Conservation (phyloP, 2,888 invertebrate species). For the Scotopteryx bipunctaria region DNA sequence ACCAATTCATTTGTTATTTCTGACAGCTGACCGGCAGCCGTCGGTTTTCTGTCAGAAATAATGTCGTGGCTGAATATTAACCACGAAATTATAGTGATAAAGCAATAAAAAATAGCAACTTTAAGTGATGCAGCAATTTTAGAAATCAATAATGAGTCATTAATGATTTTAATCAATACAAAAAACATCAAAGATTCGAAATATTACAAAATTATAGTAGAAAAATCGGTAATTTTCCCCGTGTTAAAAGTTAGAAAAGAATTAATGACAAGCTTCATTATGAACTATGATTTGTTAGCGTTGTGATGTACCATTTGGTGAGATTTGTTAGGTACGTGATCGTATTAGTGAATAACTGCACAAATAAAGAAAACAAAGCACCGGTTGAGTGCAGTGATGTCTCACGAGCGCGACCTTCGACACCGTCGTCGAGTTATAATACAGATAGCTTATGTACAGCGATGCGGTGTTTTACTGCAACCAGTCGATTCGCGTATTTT, state of each 20-base stretch:
- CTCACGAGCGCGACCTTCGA: slow-evolving; percentile 41
- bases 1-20: neutral
- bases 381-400: slow-evolving; percentile 48
- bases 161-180: slow-evolving; percentile 9
- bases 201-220: slow-evolving; percentile 15
- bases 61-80: neutral
- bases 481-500: slow-evolving; percentile 15
- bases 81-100: slow-evolving; percentile 14
- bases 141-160: neutral
- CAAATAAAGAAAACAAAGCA: slow-evolving; percentile 62
- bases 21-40: slow-evolving; percentile 10
- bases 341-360: slow-evolving; percentile 47
- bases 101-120: slow-evolving; percentile 3
- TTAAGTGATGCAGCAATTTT: slow-evolving; percentile 2
- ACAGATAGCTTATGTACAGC: slow-evolving; percentile 55
- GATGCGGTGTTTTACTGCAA: slow-evolving; percentile 23
- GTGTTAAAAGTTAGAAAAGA: slow-evolving; percentile 44
- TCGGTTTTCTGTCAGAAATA: too few relatives aligned
- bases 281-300: slow-evolving; percentile 62
- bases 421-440: slow-evolving; percentile 36
- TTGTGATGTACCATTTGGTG: slow-evolving; percentile 43
- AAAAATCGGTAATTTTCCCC: slow-evolving; percentile 38
- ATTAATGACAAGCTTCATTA: slow-evolving; percentile 66
- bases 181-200: slow-evolving; percentile 4
- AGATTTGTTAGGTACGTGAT: slow-evolving; percentile 36